Evolutionary conservation across 2,888 invertebrate genomes (phyloP), one percentile per base, ranked within the genome.

Genomic region (Venustoraphidia nigricollis): DNA sequence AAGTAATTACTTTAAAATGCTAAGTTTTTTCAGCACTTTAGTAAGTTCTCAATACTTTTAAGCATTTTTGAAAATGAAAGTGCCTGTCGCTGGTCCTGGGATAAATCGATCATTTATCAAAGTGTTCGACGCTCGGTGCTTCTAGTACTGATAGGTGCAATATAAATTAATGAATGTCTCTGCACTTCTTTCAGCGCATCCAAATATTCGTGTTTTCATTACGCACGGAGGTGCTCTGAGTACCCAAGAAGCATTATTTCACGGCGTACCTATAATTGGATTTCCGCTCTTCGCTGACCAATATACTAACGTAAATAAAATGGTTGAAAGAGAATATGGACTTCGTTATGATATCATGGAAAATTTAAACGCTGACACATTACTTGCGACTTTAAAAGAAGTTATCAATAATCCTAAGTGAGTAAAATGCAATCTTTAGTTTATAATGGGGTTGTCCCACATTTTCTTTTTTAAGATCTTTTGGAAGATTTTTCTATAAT

Each of bases 281-380:
- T 56, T 66, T 3, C 66, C 65, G 5, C 53, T 64, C 34, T 59
- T 58, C 42, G 50, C 54, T 1, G 65, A 66, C 49, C 64, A 66
- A 50, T 49, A 54, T 17, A 48, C 54, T 14, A 65, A 63, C 49
- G 55, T 60, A 44, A 47, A 48, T 9, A 60, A 59, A 49, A 55
- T 62, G 6, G 56, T 55, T 36, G 46, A 53, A 2, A 53, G 54
- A 14, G 61, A 56, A 8, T 36, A 52, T 9, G 51, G 39, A 10
- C 37, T 61, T 17, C 52, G 56, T 47, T 54, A 55, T 35, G 9
- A 44, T 6, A 54, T 53, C 8, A 36, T 59, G 34, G 27, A 27
- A 3, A 27, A 27, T 27, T 3, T 6, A 27, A 59, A 53, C 2
- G 47, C 49, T 38, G 55, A 56, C 1, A 39, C 40, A 9, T 41